Conservation (phyloP, 1,140 invertebrate species). For the Rhizoglyphus robini region DNA sequence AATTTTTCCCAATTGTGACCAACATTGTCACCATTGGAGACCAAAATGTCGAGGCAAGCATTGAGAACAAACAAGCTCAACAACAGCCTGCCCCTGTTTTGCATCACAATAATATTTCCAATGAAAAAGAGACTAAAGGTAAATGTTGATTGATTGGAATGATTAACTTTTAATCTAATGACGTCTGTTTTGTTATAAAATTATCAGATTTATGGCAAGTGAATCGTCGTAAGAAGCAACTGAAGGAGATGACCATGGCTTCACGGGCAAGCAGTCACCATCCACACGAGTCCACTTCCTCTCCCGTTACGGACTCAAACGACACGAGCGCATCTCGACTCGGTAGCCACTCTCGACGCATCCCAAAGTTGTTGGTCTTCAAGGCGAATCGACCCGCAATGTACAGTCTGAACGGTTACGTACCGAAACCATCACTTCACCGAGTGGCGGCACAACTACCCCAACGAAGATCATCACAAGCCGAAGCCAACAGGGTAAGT, state of each 20-base stretch:
- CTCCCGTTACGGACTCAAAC: not conserved
- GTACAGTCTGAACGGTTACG: conserved; percentile 29
- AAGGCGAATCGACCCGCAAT: conserved; percentile 28
- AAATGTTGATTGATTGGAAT: too few species aligned
- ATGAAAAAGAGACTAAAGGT: too few species aligned
- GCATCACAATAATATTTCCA: too few species aligned
- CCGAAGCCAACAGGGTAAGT: not conserved
- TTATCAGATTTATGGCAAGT: conserved; percentile 8
- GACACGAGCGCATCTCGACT: not conserved
- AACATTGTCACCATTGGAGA: too few species aligned
- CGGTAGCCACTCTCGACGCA: not conserved
- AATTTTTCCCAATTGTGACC: too few species aligned
- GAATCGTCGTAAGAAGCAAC: not conserved
- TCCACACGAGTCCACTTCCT: not conserved
- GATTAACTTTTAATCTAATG: too few species aligned
- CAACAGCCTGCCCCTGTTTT: too few species aligned
- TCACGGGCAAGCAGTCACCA: not conserved
- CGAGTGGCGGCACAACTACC: not conserved
- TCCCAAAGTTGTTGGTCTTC: conserved; percentile 25
- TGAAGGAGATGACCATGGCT: not conserved
- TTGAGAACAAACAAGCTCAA: too few species aligned
- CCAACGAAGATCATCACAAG: not conserved
- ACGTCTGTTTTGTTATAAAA: too few species aligned
- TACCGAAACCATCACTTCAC: conserved; percentile 28
- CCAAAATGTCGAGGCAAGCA: too few species aligned